Evolutionary conservation across 30 jellyfish, hydroid and myxozoan genomes (phyloP), one percentile per base, ranked within the genome.

Genomic region (Chrysaora quinquecirrha): DNA sequence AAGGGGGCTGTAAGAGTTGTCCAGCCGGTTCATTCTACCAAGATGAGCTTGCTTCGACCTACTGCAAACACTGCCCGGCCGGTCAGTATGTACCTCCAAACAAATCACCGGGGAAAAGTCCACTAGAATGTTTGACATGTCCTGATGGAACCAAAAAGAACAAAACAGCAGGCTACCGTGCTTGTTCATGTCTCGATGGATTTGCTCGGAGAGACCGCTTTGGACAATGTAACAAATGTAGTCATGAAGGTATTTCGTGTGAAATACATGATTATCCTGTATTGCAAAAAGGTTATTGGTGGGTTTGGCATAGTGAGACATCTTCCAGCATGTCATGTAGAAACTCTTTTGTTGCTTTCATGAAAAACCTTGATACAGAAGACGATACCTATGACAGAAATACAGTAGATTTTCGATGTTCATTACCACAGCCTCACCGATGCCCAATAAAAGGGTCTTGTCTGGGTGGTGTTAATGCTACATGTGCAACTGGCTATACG

Each of bases 11-110:
- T 27, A 72, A 1, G 0, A 16, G 1, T 21, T 84, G 95, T 50
- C 84, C 95, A 0, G 77, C 88, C 31, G 95, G 95, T 25, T 64
- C 84, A 1, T 84, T 84, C 46, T 84, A 56, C 30, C 88, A 73
- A 84, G 88, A 73, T 66, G 88, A 74, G n/a, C 61, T 84, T 61
- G 95, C 83, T 30, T 10, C 56, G 50, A 46, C 66, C 6, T 19
- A 64, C 3, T 84, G 95, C 84, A 84, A 84, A 48, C 24, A 0
- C 35, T 84, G 95, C 58, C 87, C 88, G 0, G 48, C 48, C 0
- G 95, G 95, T 30, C 95, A 84, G 47, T 73, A 4, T 34, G 95
- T 84, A 27, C 83, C 83, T 24, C 88, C 83, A 14, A 34, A 30
- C 6, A 34, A 43, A 3, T 76, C 78, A 6, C 87, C 88, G 3